Base-by-base conservation (phyloP, 2,888 invertebrate species). In the Yponomeuta sedellus region DNA sequence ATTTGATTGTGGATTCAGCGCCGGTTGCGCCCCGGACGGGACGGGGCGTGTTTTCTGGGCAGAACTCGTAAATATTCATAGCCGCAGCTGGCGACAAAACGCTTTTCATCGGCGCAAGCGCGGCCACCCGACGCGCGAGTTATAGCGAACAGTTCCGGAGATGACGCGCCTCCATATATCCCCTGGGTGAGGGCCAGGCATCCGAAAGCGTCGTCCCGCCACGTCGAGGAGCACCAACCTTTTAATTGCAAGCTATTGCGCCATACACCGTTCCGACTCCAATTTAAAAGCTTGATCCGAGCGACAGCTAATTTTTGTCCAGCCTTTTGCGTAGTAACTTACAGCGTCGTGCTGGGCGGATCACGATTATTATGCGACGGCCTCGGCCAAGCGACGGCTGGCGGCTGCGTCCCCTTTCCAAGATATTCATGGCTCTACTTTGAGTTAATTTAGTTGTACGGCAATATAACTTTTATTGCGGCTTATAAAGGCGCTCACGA, bases 51-150 rank as follows among this genome's bases (percentile, higher is more conserved):
- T 78, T 71, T 70, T 72, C 69, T 63, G 72, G 72, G 70, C 75
- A 75, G 75, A 71, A 69, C 79, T 82, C 78, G 79, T 88, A 85
- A 85, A 88, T 87, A 89, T 88, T 85, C 84, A 86, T 84, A 73
- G 77, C 76, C 77, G 78, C 80, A 76, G 77, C 78, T 77, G 79
- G 79, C 77, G 82, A 86, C 85, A 82, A 83, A 85, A 82, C 74
- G 77, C 80, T 83, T 84, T 85, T 84, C 81, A 80, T 79, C 83
- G 78, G 73, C 69, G 73, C 69, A 70, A 69, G 71, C 69, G 71
- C 71, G 83, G 80, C 88, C 88, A 80, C 87, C 87, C 81, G 85
- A 86, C 75, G 86, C 75, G 88, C 85, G 73, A 86, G 79, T 84
- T 83, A 86, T 85, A 71, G 74, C 74, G 68, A 69, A 71, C 78